These are phyloP conservation scores for Geopemphigus sp. DNA, from an alignment of 1,140 invertebrate species.

Conservation along the genomic window DNA sequence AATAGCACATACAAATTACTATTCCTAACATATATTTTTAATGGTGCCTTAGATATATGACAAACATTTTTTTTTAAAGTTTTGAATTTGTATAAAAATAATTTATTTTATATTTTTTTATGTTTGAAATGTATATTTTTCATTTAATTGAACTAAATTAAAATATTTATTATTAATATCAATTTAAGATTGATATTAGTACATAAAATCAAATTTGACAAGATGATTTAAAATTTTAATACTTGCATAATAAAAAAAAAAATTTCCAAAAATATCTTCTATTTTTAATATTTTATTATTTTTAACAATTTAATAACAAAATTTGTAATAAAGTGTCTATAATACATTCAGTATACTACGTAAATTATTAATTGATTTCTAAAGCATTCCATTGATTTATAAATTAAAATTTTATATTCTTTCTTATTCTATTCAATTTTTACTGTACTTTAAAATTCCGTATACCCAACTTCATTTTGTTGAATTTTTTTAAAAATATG, in stretches of 20 bases:
- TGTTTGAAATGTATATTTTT: background rate
- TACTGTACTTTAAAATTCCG: background rate
- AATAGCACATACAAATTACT: background rate
- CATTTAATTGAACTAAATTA: background rate
- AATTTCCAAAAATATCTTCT: background rate
- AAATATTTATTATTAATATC: too few relatives aligned
- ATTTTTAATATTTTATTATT: background rate
- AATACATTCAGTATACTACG: background rate
- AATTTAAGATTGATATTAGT: background rate
- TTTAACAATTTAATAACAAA: background rate
- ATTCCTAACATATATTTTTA: too few relatives aligned
- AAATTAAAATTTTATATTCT: background rate
- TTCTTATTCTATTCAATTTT: background rate
- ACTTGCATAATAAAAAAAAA: background rate
- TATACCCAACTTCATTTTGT: background rate
- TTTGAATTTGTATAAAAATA: constrained; percentile 1
- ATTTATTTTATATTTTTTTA: background rate
- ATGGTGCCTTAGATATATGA: background rate
- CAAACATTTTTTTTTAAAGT: background rate
- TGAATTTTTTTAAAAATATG: background rate
- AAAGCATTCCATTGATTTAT: constrained; percentile 26
- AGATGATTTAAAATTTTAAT: background rate
- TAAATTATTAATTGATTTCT: background rate
- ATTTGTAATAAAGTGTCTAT: too few relatives aligned
- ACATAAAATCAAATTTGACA: background rate